phyloP scores from a whole-genome alignment of 2,888 invertebrate species.

The Drosophila macrospina region DNA sequence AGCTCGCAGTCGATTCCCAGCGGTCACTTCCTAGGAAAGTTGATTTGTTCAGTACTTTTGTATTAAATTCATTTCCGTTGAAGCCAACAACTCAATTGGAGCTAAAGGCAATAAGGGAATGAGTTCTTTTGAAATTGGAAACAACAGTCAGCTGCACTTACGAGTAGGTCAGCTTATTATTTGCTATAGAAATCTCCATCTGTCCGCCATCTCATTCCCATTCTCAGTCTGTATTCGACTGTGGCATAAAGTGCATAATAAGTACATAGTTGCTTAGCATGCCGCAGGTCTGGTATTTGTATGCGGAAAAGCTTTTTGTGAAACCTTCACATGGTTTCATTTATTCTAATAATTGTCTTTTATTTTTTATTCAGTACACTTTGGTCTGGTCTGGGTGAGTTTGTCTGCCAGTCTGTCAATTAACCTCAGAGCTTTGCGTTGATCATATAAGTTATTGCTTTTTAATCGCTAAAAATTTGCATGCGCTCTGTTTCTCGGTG shows the following conservation, averaged over 20 bases:
- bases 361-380: conserved; percentile 56
- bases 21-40: conserved; percentile 13
- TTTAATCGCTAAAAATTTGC: conserved; percentile 82
- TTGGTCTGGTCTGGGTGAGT: conserved; percentile 52
- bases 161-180: conserved; percentile 29
- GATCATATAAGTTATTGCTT: conserved; percentile 83
- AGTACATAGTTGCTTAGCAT: neutral
- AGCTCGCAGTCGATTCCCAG: conserved; percentile 52
- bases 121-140: conserved; percentile 26
- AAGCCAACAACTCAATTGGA: conserved; percentile 43
- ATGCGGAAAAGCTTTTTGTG: conserved; percentile 71
- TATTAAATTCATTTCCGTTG: conserved; percentile 69
- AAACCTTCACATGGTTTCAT: conserved; percentile 76
- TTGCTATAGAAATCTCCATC: conserved; percentile 2
- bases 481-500: conserved; percentile 44
- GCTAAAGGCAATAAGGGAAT: neutral
- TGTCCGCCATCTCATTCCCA: conserved; percentile 13
- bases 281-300: conserved; percentile 15
- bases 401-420: conserved; percentile 77
- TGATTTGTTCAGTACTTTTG: conserved; percentile 26
- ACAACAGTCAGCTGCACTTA: conserved; percentile 9
- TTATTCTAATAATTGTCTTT: conserved; percentile 78
- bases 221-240: neutral
- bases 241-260: conserved; percentile 31
- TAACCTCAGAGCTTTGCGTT: conserved; percentile 81